Base-by-base conservation (phyloP, 2,888 invertebrate genomes). In the Melinaea marsaeus region DNA sequence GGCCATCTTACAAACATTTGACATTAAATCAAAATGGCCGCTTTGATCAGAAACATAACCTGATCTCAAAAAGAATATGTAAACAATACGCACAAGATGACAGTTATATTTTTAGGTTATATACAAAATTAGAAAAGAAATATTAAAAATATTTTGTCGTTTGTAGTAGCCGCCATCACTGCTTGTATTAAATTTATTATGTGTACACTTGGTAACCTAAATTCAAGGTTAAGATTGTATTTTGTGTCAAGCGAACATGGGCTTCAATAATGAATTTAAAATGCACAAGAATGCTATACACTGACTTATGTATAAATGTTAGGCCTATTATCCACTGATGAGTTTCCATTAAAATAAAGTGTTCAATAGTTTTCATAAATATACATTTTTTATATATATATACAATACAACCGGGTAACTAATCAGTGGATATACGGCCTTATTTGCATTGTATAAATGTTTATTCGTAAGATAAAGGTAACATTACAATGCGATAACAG, bases 401-500 rank as follows among this genome's bases (percentile, higher is more conserved):
- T 37, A 32, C 51, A 32, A 32, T 7, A n/a, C 9, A 11, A 13
- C 46, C 35, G 22, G 56, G 47, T 4, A 42, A 55, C 3, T 45
- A 6, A 7, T 37, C 55, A 58, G 60, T 64, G 64, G 56, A 58
- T 47, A 58, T 22, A 42, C 22, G 46, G 55, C 48, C 55, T 56
- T 57, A 59, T 55, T 56, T 55, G 42, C 55, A 51, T 60, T 66
- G 60, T 62, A 22, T 61, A 60, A 58, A 60, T 62, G 60, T 64
- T 58, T 60, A 66, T 61, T 63, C 54, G 46, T 64, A 62, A 65
- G 60, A 67, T 56, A 13, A 58, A 60, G 60, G 67, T n/a, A 47
- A 60, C 58, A 57, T 67, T 62, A 58, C 64, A 62, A 60, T 47
- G 56, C 64, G 64, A 56, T 55, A 9, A 42, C 6, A 42, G 11